Evolutionary conservation across 2,888 invertebrate species (phyloP).

Genomic region (Coenonympha glycerion): DNA sequence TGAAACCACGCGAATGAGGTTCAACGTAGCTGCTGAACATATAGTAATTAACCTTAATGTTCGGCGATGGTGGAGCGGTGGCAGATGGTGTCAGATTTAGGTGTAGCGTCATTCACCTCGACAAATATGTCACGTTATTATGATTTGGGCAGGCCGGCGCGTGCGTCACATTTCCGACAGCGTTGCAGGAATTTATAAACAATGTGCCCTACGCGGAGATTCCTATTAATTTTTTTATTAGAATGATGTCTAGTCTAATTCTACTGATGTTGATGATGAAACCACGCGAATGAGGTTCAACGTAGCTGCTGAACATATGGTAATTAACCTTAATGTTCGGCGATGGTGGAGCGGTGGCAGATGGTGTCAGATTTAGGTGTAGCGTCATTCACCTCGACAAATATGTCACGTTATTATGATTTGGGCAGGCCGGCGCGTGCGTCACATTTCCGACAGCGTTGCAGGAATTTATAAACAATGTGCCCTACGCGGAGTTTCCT

Average conservation of each 20-base stretch:
- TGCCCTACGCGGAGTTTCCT: background rate
- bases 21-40: too few species aligned
- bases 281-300: too few species aligned
- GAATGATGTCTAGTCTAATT: too few species aligned
- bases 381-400: slow-evolving; percentile 35
- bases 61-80: too few species aligned
- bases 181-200: slow-evolving; percentile 26
- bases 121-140: slow-evolving; percentile 36
- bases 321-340: slow-evolving; percentile 10
- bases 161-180: slow-evolving; percentile 31
- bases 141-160: slow-evolving; percentile 28
- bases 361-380: slow-evolving; percentile 35
- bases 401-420: slow-evolving; percentile 37
- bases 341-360: too few species aligned
- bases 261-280: too few species aligned
- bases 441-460: slow-evolving; percentile 29
- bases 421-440: slow-evolving; percentile 29
- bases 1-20: too few species aligned
- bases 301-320: too few species aligned
- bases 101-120: slow-evolving; percentile 34
- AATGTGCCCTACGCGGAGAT: background rate
- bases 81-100: slow-evolving; percentile 37
- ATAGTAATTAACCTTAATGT: slow-evolving; percentile 9
- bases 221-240: background rate
- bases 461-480: slow-evolving; percentile 24